These are phyloP conservation scores for Trematocara stigmaticum DNA, from an alignment of 2,113 vertebrate species.

Conservation along the genomic window DNA sequence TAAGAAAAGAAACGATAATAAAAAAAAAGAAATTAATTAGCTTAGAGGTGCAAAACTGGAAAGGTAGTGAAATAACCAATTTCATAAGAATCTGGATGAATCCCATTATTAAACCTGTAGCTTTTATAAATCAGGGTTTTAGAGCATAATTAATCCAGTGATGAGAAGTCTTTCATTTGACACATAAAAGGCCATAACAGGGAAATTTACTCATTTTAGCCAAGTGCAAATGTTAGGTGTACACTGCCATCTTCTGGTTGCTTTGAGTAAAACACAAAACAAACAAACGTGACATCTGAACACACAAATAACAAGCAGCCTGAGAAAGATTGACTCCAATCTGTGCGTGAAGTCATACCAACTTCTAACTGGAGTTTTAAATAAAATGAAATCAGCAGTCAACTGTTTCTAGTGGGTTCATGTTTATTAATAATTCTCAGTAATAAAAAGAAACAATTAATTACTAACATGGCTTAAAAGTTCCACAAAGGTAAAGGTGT, in stretches of 20 bases:
- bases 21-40: neutral
- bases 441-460: slow-evolving; percentile 19
- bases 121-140: neutral
- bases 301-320: neutral
- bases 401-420: neutral
- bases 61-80: neutral
- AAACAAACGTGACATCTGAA: neutral
- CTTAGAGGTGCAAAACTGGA: neutral
- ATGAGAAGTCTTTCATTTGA: neutral
- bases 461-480: slow-evolving; percentile 27
- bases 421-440: slow-evolving; percentile 53
- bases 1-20: neutral
- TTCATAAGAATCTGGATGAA: neutral
- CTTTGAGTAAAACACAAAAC: neutral
- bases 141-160: neutral
- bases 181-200: neutral
- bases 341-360: neutral
- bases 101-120: neutral
- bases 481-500: slow-evolving; percentile 9
- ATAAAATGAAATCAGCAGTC: neutral
- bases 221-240: neutral
- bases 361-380: neutral
- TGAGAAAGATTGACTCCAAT: neutral
- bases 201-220: neutral
- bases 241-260: slow-evolving; percentile 52